Conservation (phyloP, 1,140 invertebrate genomes). For the Kradibia gibbosae region DNA sequence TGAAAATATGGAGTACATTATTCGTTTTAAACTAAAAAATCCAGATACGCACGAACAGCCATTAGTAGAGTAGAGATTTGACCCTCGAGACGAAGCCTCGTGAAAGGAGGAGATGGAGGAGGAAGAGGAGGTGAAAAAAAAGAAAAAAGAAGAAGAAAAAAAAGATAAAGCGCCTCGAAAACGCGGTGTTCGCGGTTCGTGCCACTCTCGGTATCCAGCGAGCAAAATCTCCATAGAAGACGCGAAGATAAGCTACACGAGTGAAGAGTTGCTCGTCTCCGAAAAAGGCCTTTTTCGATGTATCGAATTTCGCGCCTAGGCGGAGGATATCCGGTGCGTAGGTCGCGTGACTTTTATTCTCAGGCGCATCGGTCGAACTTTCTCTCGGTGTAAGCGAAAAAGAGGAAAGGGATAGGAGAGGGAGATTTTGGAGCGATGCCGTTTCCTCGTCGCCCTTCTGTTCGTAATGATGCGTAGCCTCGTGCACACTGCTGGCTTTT, state of each 20-base stretch:
- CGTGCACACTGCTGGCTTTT: slow-evolving; percentile 5
- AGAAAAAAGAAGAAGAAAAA: not conserved
- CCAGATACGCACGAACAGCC: too few relatives aligned
- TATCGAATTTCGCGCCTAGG: slow-evolving; percentile 43
- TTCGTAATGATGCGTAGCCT: not conserved
- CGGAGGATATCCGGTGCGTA: slow-evolving; percentile 48
- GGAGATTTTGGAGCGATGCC: slow-evolving; percentile 12
- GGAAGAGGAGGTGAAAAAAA: too few relatives aligned
- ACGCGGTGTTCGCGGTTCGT: not conserved
- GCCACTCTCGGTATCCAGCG: not conserved
- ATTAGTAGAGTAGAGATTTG: not conserved
- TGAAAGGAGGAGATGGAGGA: too few relatives aligned
- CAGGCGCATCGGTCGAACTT: not conserved
- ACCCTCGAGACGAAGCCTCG: not conserved
- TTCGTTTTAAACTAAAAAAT: too few relatives aligned
- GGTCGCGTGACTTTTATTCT: not conserved
- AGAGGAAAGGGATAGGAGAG: not conserved
- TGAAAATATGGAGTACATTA: too few relatives aligned
- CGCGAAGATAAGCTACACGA: not conserved
- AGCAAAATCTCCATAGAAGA: not conserved
- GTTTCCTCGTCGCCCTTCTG: not conserved
- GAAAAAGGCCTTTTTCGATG: slow-evolving; percentile 23
- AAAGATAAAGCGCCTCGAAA: not conserved
- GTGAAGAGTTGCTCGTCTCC: not conserved
- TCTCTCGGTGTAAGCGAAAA: not conserved